Conservation (phyloP, 2,797 vertebrate genomes). For the Orientallactaga sibirica region DNA sequence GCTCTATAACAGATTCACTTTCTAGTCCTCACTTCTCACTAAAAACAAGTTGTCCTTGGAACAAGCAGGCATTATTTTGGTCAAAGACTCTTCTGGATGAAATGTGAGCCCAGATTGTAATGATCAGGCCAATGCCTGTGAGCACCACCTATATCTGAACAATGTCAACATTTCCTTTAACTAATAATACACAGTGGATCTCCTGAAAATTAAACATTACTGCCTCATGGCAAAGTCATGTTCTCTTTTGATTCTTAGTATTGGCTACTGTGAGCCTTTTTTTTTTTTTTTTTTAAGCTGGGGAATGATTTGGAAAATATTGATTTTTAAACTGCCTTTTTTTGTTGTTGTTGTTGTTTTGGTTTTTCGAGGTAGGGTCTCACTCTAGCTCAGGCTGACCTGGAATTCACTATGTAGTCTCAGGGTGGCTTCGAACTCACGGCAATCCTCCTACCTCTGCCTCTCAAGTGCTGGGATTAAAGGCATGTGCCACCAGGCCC, state of each 20-base stretch:
- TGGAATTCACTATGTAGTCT: too few relatives aligned
- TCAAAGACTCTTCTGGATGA: background rate
- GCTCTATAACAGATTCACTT: background rate
- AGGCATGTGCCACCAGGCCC: too few relatives aligned
- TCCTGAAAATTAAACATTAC: background rate
- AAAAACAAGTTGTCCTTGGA: constrained; percentile 6
- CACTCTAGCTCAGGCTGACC: too few relatives aligned
- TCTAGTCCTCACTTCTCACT: background rate
- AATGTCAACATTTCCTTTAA: background rate
- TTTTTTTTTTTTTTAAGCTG: background rate
- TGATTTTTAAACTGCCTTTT: background rate
- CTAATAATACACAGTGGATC: background rate
- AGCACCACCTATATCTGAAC: constrained; percentile 10
- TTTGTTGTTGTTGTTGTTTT: too few relatives aligned
- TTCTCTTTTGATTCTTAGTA: background rate
- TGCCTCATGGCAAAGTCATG: background rate
- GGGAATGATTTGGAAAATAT: background rate
- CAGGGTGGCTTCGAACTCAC: too few relatives aligned
- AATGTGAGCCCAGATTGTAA: constrained; percentile 42
- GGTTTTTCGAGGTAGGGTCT: too few relatives aligned
- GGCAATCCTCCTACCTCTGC: too few relatives aligned
- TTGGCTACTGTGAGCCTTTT: background rate
- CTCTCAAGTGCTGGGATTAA: too few relatives aligned
- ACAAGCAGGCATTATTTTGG: constrained; percentile 26
- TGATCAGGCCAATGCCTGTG: background rate